Evolutionary conservation across 2,113 vertebrate species (phyloP).

Genomic region (Sylvilagus bachmani): DNA sequence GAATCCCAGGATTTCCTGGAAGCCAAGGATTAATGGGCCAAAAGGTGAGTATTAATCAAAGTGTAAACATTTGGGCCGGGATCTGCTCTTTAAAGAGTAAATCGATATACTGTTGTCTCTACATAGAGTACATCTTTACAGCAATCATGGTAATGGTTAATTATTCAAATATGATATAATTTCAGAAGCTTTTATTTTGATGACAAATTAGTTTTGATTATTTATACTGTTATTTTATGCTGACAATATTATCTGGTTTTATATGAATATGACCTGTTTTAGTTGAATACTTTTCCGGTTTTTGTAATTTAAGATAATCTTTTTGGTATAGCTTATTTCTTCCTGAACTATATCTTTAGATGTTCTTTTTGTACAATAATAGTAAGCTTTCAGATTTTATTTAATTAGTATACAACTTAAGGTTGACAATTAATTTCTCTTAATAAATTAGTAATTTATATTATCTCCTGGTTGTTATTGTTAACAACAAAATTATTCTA

Average conservation of each 20-base stretch:
- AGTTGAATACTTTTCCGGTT: background rate
- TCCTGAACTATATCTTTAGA: background rate
- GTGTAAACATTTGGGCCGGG: background rate
- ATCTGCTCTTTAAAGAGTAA: background rate
- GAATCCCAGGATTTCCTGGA: constrained; percentile 90
- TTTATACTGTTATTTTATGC: background rate
- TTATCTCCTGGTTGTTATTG: background rate
- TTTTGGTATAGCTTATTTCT: background rate
- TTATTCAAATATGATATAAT: constrained; percentile 20
- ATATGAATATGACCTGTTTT: background rate
- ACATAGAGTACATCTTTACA: background rate
- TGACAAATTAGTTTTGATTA: background rate
- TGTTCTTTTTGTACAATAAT: background rate
- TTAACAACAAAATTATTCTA: background rate
- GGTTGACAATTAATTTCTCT: background rate
- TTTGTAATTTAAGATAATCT: background rate
- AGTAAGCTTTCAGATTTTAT: constrained; percentile 17
- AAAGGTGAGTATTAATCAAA: constrained; percentile 83
- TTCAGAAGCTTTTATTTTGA: constrained; percentile 25
- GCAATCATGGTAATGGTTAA: background rate
- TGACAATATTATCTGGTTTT: constrained; percentile 7
- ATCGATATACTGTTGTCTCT: background rate
- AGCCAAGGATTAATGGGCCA: constrained; percentile 88
- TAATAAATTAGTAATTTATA: background rate
- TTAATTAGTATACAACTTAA: background rate